These are phyloP conservation scores for Sphenodon punctatus DNA, from an alignment of 2,797 vertebrate species.

Conservation along the genomic window DNA sequence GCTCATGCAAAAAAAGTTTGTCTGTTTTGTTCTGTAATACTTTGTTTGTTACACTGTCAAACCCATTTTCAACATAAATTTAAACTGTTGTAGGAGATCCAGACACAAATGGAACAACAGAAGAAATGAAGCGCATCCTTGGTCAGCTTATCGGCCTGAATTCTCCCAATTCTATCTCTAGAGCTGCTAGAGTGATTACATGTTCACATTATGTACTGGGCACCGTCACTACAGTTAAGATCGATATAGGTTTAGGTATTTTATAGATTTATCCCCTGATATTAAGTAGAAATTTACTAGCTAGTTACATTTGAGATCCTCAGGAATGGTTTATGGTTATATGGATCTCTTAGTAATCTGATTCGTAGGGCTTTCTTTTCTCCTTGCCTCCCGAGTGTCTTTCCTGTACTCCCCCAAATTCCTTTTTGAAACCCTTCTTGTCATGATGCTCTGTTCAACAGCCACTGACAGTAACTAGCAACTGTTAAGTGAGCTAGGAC, in stretches of 20 bases:
- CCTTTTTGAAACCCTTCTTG: background rate
- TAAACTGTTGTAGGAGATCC: slow-evolving; percentile 60
- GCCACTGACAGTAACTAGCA: background rate
- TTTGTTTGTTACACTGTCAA: background rate
- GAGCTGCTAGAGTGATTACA: slow-evolving; percentile 88
- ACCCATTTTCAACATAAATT: background rate
- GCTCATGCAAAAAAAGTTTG: background rate
- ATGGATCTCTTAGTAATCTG: no score
- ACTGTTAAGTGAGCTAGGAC: background rate
- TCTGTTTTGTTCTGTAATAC: no score
- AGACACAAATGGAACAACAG: slow-evolving; percentile 61
- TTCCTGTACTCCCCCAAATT: background rate
- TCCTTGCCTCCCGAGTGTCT: no score
- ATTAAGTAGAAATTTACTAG: no score
- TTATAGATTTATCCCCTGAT: no score
- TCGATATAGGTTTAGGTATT: no score
- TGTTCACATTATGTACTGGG: no score
- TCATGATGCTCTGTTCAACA: background rate
- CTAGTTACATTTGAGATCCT: no score
- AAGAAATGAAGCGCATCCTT: slow-evolving; percentile 89
- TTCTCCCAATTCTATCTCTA: slow-evolving; percentile 93
- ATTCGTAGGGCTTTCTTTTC: no score
- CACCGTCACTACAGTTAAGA: no score
- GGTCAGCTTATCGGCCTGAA: slow-evolving; percentile 91
- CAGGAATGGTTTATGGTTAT: no score